Conservation (phyloP, 1,140 invertebrate genomes). For the Magallana ariakensis region DNA sequence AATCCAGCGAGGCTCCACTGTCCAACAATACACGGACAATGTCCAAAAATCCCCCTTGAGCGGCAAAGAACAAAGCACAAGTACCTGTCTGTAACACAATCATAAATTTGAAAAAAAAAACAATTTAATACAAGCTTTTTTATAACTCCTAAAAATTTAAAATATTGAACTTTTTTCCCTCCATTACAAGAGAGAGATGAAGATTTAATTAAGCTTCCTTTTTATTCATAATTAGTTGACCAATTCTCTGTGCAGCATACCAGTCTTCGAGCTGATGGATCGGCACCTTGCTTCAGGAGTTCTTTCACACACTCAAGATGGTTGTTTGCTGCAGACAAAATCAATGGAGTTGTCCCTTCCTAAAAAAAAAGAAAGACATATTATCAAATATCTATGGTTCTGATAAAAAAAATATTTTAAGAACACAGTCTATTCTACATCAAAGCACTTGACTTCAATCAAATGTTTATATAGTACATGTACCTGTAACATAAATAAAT, state of each 20-base stretch:
- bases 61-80: constrained; percentile 93
- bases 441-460: no score
- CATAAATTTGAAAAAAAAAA: not conserved
- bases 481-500: no score
- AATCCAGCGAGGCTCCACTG: constrained; percentile 88
- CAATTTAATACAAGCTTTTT: no score
- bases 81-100: constrained; percentile 88
- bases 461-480: no score
- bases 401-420: no score
- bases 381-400: not conserved
- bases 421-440: no score
- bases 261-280: constrained; percentile 89
- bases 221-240: no score
- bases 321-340: constrained; percentile 92
- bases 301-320: constrained; percentile 92
- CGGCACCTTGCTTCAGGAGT: constrained; percentile 92
- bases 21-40: constrained; percentile 88
- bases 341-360: constrained; percentile 95
- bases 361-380: constrained; percentile 76
- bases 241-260: constrained; percentile 80
- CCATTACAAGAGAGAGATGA: no score
- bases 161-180: no score
- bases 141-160: not conserved
- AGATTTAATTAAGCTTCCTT: no score
- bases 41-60: constrained; percentile 93